Conservation (phyloP, 1,140 invertebrate genomes). For the Pseudomyrmex sp. region DNA sequence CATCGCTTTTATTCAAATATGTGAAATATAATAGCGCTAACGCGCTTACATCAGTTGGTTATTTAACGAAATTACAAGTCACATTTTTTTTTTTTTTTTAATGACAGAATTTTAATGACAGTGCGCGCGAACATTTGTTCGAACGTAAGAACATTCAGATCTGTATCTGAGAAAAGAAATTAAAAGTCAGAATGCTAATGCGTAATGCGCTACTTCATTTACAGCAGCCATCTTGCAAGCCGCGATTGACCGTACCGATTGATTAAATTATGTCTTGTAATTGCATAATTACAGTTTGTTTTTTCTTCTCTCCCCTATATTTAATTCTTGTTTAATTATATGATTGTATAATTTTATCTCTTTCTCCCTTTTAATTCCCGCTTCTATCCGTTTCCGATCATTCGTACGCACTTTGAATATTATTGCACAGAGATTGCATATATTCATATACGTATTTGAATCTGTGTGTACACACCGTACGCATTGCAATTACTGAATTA, state of each 20-base stretch:
- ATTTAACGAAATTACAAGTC: too few species aligned
- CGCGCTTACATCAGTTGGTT: background rate
- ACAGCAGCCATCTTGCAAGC: background rate
- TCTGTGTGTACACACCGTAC: background rate
- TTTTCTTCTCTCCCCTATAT: background rate
- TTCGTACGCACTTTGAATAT: background rate
- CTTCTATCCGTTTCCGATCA: background rate
- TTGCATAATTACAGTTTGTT: constrained; percentile 14
- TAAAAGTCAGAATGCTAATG: background rate
- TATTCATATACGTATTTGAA: background rate
- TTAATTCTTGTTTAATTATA: background rate
- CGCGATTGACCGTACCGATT: background rate
- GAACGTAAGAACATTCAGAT: background rate
- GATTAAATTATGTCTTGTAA: constrained; percentile 24
- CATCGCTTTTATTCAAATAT: background rate
- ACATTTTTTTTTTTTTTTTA: too few species aligned
- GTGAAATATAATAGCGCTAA: background rate
- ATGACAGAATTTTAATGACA: background rate
- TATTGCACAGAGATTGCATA: background rate
- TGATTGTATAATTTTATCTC: background rate
- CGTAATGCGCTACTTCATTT: background rate
- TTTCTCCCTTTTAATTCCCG: background rate
- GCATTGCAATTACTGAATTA: background rate
- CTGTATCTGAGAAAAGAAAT: background rate
- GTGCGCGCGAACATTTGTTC: background rate